A percentile compares a stretch with the other conserved stretches of the same genome.
These are phyloP conservation scores for Nettapus auritus DNA, from an alignment of 2,113 vertebrate genomes.

Conservation along the genomic window DNA sequence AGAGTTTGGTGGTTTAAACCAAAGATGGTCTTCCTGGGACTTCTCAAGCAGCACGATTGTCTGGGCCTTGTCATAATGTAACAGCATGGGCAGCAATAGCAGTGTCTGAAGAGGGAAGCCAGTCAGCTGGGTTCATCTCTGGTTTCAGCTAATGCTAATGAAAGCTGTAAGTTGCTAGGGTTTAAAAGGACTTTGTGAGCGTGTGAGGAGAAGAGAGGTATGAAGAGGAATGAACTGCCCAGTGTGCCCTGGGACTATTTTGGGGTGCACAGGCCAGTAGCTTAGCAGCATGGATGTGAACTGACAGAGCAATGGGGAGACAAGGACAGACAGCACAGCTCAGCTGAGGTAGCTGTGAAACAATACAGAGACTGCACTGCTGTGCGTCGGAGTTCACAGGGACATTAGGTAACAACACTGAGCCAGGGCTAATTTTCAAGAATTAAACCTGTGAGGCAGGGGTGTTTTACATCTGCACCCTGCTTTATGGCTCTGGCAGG, in stretches of 20 bases:
- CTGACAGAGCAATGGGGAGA: neutral
- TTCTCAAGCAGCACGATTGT: neutral
- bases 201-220: neutral
- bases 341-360: neutral
- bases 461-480: neutral
- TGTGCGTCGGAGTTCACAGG: neutral
- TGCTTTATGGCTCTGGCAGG: neutral
- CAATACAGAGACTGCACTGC: neutral
- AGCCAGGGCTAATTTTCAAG: neutral
- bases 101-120: neutral
- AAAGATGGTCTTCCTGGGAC: constrained; percentile 1
- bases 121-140: neutral
- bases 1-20: neutral
- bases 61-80: neutral
- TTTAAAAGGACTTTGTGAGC: neutral
- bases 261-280: neutral
- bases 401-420: neutral
- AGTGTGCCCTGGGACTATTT: neutral
- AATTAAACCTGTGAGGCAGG: neutral
- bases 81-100: neutral
- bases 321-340: neutral
- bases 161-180: neutral
- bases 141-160: neutral
- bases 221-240: neutral
- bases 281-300: neutral